A percentile compares a stretch with the other conserved stretches of the same genome.
Evolutionary conservation across 2,888 invertebrate species (phyloP).

Genomic region (Belgica antarctica): DNA sequence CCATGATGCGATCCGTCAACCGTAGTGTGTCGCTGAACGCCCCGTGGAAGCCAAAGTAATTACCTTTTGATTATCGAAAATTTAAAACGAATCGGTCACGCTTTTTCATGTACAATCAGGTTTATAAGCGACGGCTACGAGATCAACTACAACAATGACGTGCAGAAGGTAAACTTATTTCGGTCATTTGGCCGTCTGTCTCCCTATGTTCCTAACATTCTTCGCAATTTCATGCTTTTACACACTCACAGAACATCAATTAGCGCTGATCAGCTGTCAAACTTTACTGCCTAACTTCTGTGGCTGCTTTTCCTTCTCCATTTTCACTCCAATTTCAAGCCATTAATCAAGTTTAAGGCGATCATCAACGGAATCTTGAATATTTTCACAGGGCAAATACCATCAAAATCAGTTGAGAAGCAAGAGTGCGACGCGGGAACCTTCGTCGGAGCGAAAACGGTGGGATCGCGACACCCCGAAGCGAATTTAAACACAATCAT

Average conservation of each 20-base stretch:
- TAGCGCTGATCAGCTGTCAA: neutral
- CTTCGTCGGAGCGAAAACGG: slow-evolving; percentile 1
- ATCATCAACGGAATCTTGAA: neutral
- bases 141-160: slow-evolving; percentile 37
- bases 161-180: slow-evolving; percentile 27
- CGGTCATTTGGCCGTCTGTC: neutral
- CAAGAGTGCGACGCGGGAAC: slow-evolving; percentile 29
- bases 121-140: slow-evolving; percentile 40
- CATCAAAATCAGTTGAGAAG: slow-evolving; percentile 9
- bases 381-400: slow-evolving; percentile 11
- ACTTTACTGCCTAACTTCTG: neutral
- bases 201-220: neutral
- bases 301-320: neutral
- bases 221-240: neutral
- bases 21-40: slow-evolving; percentile 79
- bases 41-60: slow-evolving; percentile 73
- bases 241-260: slow-evolving; percentile 28
- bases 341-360: neutral
- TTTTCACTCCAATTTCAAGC: slow-evolving; percentile 3
- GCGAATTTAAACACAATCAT: slow-evolving; percentile 1
- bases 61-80: neutral
- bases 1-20: slow-evolving; percentile 69
- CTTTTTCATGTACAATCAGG: slow-evolving; percentile 1
- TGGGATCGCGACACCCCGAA: slow-evolving; percentile 13
- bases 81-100: neutral